A percentile compares a stretch with the other conserved stretches of the same genome.
Conservation (phyloP, 1,140 invertebrate species). For the Orchestia grillus region DNA sequence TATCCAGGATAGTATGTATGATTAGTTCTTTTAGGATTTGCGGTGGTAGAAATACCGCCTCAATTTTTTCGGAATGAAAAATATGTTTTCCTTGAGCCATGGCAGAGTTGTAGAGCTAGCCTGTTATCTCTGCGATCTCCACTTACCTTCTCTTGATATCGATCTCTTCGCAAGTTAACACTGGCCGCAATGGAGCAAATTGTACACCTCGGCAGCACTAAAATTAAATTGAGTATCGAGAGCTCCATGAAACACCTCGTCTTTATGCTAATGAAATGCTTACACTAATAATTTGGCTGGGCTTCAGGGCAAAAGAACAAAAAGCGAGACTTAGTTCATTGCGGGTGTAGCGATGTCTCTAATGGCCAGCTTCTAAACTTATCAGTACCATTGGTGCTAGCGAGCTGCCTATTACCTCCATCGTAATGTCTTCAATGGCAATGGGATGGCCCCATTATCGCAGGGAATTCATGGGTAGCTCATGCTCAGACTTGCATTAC, state of each 20-base stretch:
- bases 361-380: neutral
- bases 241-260: constrained; percentile 43
- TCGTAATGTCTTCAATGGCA: constrained; percentile 38
- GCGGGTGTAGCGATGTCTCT: constrained; percentile 18
- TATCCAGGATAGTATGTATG: neutral
- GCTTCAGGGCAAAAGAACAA: constrained; percentile 33
- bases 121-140: neutral
- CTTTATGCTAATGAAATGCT: constrained; percentile 48
- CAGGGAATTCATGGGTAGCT: constrained; percentile 8
- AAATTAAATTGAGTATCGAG: constrained; percentile 53
- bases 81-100: neutral
- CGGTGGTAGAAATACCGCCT: neutral
- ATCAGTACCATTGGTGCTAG: constrained; percentile 23
- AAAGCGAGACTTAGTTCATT: constrained; percentile 26
- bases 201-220: constrained; percentile 28
- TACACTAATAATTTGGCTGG: constrained; percentile 33
- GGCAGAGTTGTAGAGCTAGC: neutral
- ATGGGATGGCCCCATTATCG: constrained; percentile 20
- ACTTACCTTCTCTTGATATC: constrained; percentile 22
- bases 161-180: constrained; percentile 50
- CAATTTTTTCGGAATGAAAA: neutral
- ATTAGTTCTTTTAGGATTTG: neutral
- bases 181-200: constrained; percentile 54
- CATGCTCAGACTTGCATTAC: constrained; percentile 17
- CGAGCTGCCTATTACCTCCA: constrained; percentile 12